These are phyloP conservation scores for Cacoxenus indagator DNA, from an alignment of 2,888 invertebrate species.

Conservation along the genomic window DNA sequence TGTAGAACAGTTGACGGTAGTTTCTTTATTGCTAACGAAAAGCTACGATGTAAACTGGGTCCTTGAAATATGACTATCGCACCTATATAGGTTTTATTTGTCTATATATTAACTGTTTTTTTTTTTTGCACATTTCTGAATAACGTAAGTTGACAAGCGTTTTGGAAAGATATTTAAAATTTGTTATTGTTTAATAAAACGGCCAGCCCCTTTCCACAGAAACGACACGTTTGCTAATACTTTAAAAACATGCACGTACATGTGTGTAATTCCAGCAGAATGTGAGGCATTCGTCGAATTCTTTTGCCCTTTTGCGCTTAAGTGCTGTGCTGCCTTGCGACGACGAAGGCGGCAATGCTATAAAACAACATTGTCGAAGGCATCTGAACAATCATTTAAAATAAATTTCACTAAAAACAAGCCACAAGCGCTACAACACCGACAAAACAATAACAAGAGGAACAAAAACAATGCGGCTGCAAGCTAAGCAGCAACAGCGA, in stretches of 20 bases:
- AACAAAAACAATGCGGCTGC: neutral
- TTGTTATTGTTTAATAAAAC: neutral
- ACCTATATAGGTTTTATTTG: no score
- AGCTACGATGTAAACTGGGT: no score
- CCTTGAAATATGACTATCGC: no score
- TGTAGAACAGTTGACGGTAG: no score
- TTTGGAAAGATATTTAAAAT: neutral
- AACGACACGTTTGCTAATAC: constrained; percentile 3
- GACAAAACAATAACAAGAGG: neutral
- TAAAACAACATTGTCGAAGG: constrained; percentile 8
- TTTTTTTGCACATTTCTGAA: neutral
- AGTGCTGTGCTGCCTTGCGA: neutral
- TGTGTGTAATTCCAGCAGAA: constrained; percentile 12
- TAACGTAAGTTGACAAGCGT: no score
- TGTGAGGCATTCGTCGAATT: constrained; percentile 9
- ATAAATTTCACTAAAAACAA: constrained; percentile 21
- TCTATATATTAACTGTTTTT: no score
- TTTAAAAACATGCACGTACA: constrained; percentile 3
- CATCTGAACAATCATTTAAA: constrained; percentile 19
- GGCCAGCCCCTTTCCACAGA: neutral
- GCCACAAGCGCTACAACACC: neutral
- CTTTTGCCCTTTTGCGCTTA: constrained; percentile 4
- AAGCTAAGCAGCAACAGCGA: constrained; percentile 2
- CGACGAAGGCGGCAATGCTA: neutral
- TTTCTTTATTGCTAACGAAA: no score